A percentile compares a stretch with the other conserved stretches of the same genome.
phyloP scores from a whole-genome alignment of 2,113 vertebrate species.

The Oxyura jamaicensis region DNA sequence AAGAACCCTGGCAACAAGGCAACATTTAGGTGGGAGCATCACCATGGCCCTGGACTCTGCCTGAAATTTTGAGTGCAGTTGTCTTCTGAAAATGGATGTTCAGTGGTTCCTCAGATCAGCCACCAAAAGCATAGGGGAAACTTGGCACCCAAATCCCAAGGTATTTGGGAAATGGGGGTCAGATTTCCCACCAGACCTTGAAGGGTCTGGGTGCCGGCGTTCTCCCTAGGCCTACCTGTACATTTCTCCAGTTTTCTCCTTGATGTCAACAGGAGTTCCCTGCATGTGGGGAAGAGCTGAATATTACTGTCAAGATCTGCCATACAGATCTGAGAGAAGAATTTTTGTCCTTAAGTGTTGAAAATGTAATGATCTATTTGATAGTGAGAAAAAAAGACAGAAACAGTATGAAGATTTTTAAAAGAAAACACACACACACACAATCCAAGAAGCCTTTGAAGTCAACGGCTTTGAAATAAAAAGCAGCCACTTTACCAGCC shows the following conservation, averaged over 20 bases:
- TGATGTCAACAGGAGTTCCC: slow-evolving; percentile 67
- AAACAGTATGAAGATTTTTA: slow-evolving; percentile 72
- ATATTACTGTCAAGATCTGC: slow-evolving; percentile 71
- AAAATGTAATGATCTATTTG: slow-evolving; percentile 76
- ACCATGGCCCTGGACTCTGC: rapidly evolving
- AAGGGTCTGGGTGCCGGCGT: neutral
- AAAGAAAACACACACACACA: slow-evolving; percentile 64
- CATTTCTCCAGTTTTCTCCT: slow-evolving; percentile 2
- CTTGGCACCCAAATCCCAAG: neutral
- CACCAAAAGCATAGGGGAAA: neutral
- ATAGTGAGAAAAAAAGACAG: slow-evolving; percentile 71
- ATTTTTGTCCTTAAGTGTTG: slow-evolving; percentile 72
- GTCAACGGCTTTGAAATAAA: slow-evolving; percentile 66
- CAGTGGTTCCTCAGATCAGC: neutral
- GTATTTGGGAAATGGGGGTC: neutral
- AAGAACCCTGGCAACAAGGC: neutral
- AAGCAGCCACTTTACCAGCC: slow-evolving; percentile 67
- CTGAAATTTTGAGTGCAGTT: neutral
- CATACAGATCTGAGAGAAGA: slow-evolving; percentile 59
- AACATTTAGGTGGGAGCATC: neutral
- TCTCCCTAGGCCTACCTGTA: slow-evolving; percentile 30
- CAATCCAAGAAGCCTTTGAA: slow-evolving; percentile 65
- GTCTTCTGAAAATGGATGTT: rapidly evolving
- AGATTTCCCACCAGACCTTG: neutral
- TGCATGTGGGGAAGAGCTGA: slow-evolving; percentile 64